A percentile compares a stretch with the other conserved stretches of the same genome.
These are phyloP conservation scores for Clistopyga incitator DNA, from an alignment of 2,888 invertebrate genomes.

Conservation along the genomic window DNA sequence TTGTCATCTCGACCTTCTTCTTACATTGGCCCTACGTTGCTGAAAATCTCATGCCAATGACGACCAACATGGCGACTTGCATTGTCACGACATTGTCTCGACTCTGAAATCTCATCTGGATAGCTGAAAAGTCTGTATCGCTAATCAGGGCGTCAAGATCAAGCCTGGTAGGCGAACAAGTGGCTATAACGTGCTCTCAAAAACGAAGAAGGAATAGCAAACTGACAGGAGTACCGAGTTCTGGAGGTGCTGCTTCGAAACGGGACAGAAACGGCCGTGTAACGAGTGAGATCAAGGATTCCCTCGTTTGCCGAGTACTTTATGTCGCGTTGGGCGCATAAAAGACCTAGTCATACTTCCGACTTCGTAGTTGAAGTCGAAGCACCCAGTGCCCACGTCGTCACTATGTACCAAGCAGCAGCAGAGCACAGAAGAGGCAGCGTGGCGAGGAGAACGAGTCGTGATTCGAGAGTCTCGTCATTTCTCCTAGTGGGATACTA, in stretches of 20 bases:
- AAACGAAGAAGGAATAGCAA: slow-evolving; percentile 4
- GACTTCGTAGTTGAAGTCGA: slow-evolving; percentile 55
- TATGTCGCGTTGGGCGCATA: slow-evolving; percentile 67
- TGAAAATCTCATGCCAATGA: no score
- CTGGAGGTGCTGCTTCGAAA: neutral
- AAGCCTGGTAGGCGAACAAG: slow-evolving; percentile 53
- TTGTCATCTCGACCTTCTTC: no score
- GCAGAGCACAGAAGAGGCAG: neutral
- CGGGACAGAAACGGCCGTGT: slow-evolving; percentile 48
- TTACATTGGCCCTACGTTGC: no score
- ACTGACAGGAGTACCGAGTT: neutral
- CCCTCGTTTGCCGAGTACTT: slow-evolving; percentile 71
- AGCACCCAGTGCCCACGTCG: slow-evolving; percentile 36
- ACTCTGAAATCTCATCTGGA: no score
- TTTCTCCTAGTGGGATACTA: slow-evolving; percentile 68
- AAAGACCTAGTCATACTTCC: slow-evolving; percentile 69
- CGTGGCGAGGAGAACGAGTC: slow-evolving; percentile 60
- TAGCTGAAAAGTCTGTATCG: slow-evolving; percentile 20
- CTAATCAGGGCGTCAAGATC: slow-evolving; percentile 51
- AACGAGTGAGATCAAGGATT: slow-evolving; percentile 69
- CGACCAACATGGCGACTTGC: no score
- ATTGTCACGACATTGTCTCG: no score
- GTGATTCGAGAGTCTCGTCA: slow-evolving; percentile 69
- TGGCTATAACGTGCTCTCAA: slow-evolving; percentile 49
- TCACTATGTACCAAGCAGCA: slow-evolving; percentile 8